Percentiles rank a stretch among this genome's conserved stretches.
These are phyloP conservation scores for Pantala flavescens DNA, from an alignment of 1,140 invertebrate species.

Conservation along the genomic window DNA sequence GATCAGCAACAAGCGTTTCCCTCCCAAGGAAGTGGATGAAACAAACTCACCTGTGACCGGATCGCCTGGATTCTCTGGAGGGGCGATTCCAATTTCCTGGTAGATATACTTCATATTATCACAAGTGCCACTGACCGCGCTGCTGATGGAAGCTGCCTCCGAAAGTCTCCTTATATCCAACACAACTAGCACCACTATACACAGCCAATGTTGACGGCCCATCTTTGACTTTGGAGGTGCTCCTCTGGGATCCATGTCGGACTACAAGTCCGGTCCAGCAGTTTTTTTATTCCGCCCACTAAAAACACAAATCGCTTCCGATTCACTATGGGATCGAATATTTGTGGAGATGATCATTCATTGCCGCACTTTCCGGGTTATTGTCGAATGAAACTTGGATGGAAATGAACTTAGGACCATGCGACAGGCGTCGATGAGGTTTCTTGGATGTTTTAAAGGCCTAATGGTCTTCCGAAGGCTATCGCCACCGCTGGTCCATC, in stretches of 20 bases:
- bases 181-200: neutral
- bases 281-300: neutral
- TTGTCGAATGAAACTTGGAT: neutral
- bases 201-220: neutral
- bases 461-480: neutral
- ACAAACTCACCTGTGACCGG: neutral
- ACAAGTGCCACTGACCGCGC: neutral
- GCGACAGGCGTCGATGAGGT: neutral
- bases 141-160: neutral
- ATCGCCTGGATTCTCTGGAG: neutral
- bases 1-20: no score
- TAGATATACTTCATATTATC: neutral
- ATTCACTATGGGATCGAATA: neutral
- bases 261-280: neutral
- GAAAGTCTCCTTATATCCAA: neutral
- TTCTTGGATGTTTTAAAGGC: neutral
- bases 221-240: neutral
- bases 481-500: neutral
- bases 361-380: neutral
- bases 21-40: no score
- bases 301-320: neutral
- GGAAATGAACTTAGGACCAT: neutral
- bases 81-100: neutral
- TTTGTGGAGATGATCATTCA: neutral
- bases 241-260: neutral